Percentiles rank a stretch among this genome's conserved stretches.
These are phyloP conservation scores for Chelon labrosus DNA, from an alignment of 2,797 vertebrate species.

Conservation along the genomic window DNA sequence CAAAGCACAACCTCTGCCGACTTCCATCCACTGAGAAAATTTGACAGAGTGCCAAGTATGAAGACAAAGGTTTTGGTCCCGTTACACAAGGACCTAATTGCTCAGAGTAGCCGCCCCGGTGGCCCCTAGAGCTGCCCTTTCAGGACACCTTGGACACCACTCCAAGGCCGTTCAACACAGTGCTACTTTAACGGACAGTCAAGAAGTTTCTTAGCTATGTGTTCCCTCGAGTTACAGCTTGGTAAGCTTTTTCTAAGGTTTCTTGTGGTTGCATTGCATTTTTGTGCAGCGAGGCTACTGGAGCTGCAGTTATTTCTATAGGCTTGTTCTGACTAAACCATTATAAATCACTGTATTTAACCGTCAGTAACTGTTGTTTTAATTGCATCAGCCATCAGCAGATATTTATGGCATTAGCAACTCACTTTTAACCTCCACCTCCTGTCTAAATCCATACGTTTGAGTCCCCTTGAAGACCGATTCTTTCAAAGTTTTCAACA, in stretches of 20 bases:
- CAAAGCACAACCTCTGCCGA: slow-evolving; percentile 18
- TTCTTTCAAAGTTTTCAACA: too few species aligned
- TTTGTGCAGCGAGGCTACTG: neutral
- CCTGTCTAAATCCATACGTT: too few species aligned
- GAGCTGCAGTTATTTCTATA: neutral
- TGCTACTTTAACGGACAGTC: neutral
- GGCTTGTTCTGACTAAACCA: neutral
- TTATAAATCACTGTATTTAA: neutral
- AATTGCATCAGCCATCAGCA: too few species aligned
- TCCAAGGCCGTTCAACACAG: neutral
- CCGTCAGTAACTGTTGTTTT: neutral
- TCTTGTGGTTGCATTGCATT: neutral
- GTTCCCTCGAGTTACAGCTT: neutral
- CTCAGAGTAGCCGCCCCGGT: slow-evolving; percentile 19
- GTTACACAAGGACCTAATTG: slow-evolving; percentile 38
- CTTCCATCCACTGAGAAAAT: slow-evolving; percentile 24
- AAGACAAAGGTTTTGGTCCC: slow-evolving; percentile 38
- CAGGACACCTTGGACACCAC: slow-evolving; percentile 16
- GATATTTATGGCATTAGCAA: too few species aligned
- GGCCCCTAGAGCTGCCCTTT: neutral
- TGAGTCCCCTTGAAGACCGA: too few species aligned
- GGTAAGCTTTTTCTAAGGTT: neutral
- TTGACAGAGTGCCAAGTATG: slow-evolving; percentile 29
- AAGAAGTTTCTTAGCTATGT: neutral
- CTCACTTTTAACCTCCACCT: too few species aligned